These are phyloP conservation scores for Noctilio leporinus DNA, from an alignment of 2,113 vertebrate species.

Conservation along the genomic window DNA sequence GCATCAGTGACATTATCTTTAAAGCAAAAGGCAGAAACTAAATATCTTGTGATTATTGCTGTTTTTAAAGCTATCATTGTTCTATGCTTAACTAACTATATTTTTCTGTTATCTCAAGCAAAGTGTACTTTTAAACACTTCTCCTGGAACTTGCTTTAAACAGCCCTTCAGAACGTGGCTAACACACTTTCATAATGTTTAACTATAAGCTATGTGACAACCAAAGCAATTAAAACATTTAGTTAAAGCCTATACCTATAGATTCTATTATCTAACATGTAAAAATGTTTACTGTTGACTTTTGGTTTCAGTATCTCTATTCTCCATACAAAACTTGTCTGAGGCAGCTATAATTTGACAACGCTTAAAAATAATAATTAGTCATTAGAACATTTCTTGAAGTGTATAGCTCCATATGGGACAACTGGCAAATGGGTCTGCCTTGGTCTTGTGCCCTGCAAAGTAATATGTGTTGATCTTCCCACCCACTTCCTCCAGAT, in stretches of 20 bases:
- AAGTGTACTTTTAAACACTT: background rate
- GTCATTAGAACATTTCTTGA: background rate
- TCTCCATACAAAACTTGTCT: background rate
- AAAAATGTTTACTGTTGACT: background rate
- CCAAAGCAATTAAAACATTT: background rate
- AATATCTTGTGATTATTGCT: background rate
- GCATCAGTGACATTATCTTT: background rate
- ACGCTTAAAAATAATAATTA: background rate
- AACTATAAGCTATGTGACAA: background rate
- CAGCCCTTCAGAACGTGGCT: background rate
- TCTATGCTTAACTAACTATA: background rate
- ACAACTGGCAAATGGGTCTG: background rate
- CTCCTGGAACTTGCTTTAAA: background rate
- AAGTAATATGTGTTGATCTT: too few relatives aligned
- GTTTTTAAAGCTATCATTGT: background rate
- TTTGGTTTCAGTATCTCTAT: background rate
- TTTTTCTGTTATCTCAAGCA: background rate
- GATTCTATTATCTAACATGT: background rate
- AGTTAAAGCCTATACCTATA: background rate
- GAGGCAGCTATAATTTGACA: background rate
- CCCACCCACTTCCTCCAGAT: background rate
- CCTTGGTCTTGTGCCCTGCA: background rate
- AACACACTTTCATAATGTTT: background rate
- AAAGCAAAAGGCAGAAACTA: background rate
- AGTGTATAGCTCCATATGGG: background rate